These are phyloP conservation scores for Dryoscopus gambensis DNA, from an alignment of 2,113 vertebrate genomes.

Conservation along the genomic window DNA sequence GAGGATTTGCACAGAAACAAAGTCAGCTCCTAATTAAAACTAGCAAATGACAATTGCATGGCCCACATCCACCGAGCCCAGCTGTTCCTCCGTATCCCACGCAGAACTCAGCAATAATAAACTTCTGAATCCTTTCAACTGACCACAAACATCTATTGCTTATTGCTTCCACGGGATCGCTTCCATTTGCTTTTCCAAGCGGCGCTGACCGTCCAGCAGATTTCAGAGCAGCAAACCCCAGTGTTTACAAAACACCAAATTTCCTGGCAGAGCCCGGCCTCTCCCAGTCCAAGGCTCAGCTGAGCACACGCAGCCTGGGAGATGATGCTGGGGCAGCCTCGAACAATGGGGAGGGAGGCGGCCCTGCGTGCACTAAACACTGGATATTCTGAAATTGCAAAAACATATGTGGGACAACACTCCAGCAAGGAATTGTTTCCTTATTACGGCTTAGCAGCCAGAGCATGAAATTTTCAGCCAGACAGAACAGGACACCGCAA, in stretches of 20 bases:
- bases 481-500: neutral
- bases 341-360: neutral
- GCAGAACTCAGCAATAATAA: neutral
- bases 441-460: neutral
- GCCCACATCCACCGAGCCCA: neutral
- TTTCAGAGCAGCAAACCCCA: neutral
- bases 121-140: neutral
- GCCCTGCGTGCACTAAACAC: neutral
- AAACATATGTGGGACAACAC: neutral
- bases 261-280: neutral
- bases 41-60: neutral
- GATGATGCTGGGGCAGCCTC: neutral
- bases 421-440: neutral
- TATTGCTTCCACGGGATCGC: neutral
- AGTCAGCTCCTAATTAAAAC: neutral
- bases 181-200: neutral
- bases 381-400: neutral
- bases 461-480: neutral
- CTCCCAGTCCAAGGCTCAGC: neutral
- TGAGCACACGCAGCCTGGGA: neutral
- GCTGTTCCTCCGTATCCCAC: neutral
- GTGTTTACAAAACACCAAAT: constrained; percentile 24
- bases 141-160: neutral
- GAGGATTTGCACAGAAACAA: neutral
- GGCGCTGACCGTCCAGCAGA: constrained; percentile 24